A percentile compares a stretch with the other conserved stretches of the same genome.
Conservation (phyloP, 2,888 invertebrate species). For the Acanthosepion pharaonis region DNA sequence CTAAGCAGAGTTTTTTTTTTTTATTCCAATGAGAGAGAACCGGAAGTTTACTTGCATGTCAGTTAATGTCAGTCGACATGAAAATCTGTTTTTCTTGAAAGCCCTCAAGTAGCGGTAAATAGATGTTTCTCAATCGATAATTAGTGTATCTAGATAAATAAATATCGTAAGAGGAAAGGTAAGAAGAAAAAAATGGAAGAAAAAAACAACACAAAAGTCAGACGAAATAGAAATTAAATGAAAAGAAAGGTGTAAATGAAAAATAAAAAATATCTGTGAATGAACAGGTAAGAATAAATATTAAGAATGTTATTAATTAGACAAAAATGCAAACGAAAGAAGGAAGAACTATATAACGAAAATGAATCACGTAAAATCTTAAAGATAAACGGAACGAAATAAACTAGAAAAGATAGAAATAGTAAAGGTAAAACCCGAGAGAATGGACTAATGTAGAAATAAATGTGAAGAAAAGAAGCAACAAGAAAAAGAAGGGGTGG, state of each 20-base stretch:
- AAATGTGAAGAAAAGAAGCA: too few species aligned
- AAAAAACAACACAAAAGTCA: background rate
- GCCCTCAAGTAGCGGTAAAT: background rate
- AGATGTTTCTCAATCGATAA: slow-evolving; percentile 10
- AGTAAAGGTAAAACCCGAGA: too few species aligned
- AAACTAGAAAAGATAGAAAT: too few species aligned
- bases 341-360: too few species aligned
- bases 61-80: background rate
- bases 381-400: too few species aligned
- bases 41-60: background rate
- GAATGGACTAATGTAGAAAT: too few species aligned
- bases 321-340: too few species aligned
- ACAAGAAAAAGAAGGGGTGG: too few species aligned
- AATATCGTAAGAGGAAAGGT: background rate
- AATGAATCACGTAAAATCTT: too few species aligned
- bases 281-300: too few species aligned
- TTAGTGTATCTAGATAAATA: background rate
- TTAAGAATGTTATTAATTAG: too few species aligned
- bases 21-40: background rate
- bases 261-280: too few species aligned
- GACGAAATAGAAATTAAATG: background rate
- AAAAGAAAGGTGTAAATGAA: background rate
- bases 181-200: background rate
- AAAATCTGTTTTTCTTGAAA: background rate
- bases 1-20: background rate